These are phyloP conservation scores for Aegithalos caudatus DNA, from an alignment of 2,113 vertebrate species.

Conservation along the genomic window DNA sequence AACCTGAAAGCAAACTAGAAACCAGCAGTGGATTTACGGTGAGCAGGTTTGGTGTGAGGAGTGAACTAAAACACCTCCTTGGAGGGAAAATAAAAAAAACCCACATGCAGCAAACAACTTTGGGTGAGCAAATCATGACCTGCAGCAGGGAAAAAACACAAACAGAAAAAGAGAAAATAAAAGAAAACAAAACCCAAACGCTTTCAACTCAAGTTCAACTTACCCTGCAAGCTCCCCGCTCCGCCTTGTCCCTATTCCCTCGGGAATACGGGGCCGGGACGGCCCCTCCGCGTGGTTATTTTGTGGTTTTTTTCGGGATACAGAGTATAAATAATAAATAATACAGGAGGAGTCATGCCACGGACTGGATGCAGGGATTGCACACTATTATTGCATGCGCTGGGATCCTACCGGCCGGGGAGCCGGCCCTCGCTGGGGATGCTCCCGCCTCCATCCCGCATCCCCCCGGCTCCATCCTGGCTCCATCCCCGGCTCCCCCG, in stretches of 20 bases:
- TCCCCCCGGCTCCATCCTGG: too few species aligned
- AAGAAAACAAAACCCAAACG: neutral
- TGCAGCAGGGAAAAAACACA: slow-evolving; percentile 20
- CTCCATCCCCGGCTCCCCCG: too few species aligned
- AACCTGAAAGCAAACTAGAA: slow-evolving; percentile 78
- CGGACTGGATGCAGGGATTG: slow-evolving; percentile 78
- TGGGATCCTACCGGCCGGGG: slow-evolving; percentile 82
- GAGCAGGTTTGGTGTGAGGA: slow-evolving; percentile 71
- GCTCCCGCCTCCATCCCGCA: slow-evolving; percentile 70
- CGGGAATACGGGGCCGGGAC: slow-evolving; percentile 48
- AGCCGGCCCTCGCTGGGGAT: neutral
- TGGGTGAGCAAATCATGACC: slow-evolving; percentile 75
- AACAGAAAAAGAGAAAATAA: too few species aligned
- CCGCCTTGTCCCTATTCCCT: slow-evolving; percentile 41
- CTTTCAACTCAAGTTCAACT: neutral
- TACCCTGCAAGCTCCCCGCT: slow-evolving; percentile 61
- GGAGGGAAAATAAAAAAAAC: slow-evolving; percentile 67
- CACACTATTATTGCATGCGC: slow-evolving; percentile 89
- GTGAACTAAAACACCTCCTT: slow-evolving; percentile 53
- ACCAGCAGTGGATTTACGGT: slow-evolving; percentile 86
- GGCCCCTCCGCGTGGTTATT: slow-evolving; percentile 51
- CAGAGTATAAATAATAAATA: slow-evolving; percentile 81
- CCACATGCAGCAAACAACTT: slow-evolving; percentile 89
- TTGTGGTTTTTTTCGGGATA: slow-evolving; percentile 76
- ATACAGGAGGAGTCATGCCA: slow-evolving; percentile 90